Base-by-base conservation (phyloP, 2,113 vertebrate genomes). In the Entosphenus tridentatus region DNA sequence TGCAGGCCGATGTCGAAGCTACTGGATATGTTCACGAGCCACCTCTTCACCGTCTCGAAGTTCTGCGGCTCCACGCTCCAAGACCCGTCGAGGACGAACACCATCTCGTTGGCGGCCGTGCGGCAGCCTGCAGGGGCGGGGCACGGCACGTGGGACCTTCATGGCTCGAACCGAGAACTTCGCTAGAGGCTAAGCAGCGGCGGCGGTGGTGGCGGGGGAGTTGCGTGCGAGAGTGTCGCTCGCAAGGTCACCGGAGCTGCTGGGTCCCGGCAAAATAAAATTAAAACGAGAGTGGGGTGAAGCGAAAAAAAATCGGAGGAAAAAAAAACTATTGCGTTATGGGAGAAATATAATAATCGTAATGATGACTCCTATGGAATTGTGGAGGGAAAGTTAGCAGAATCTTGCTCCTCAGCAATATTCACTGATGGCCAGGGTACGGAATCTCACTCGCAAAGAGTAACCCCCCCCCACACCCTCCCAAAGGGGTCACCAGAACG, bases 51-150 rank as follows among this genome's bases (percentile, higher is more conserved):
- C 1, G 72, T 83, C 14, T 85, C 80, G 59, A 85, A 85, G 74
- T 84, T 80, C 1, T 57, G 9, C 11, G 73, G 56, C 18, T 81
- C 80, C 8, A 85, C 82, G 56, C 83, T 85, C 83, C 82, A 84
- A 2, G 83, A 85, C 68, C 83, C 83, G 70, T 84, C 83, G 2
- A 83, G 74, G 21, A 85, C 79, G 57, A 81, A 84, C 12, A 85
- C 83, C 73, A 85, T 75, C 75, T 85, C 83, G 74, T 85, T 85
- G 2, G 80, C 78, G 7, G 81, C 81, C 18, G 83, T 85, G 73
- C 83, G 80, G 76, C 83, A 85, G 74, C 83, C 83, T 85, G 71
- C 13, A 56, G 56, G 56, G 68, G 54, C 57, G 10, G 68, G 3
- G 4, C 56, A 56, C 56, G 62, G 55, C 10, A 5, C 13, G 9